Evolutionary conservation across 2,888 invertebrate genomes (phyloP), one percentile per base, ranked within the genome.

Genomic region (Meta bourneti): DNA sequence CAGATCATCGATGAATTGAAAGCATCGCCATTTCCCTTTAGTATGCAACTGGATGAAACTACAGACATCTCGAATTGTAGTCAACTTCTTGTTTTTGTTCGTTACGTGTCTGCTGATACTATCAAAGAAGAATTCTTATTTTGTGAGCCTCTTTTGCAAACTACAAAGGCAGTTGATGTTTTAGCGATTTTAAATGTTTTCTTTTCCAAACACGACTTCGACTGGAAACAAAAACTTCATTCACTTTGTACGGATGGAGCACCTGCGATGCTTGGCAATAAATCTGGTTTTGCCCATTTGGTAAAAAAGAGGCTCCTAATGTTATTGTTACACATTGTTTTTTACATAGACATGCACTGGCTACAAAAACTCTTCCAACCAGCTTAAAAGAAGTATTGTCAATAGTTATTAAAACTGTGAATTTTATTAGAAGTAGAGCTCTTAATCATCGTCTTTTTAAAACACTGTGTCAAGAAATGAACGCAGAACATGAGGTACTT

Each of bases 41-140:
- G 83, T 89, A 89, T 89, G 71, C 78, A 84, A 87, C 74, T 88
- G 54, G 75, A 95, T 95, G 88, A 95, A 95, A 61, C 96, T 95
- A 93, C 96, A 96, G 75, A 75, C 80, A 85, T 85, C 70, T 85
- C 54, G 78, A 83, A 89, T 83, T 80, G 77, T 78, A 77, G 80
- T 83, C 75, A 83, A 61, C 83, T 85, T 82, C 70, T 91, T 75
- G 74, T 86, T 91, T 91, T 91, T 86, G 75, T 91, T 86, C 81
- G 77, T 80, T 91, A 91, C 78, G 86, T 77, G 91, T 80, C 80
- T 82, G 75, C 75, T 86, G 82, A 91, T 81, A 79, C 81, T 80
- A 86, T 91, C 91, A 91, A 82, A 82, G 85, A 90, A 80, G 91
- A 91, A 91, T 91, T 91, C 77, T 81, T 86, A 81, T 91, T 86